A percentile compares a stretch with the other conserved stretches of the same genome.
Conservation (phyloP, 2,888 invertebrate genomes). For the Therioaphis trifolii region DNA sequence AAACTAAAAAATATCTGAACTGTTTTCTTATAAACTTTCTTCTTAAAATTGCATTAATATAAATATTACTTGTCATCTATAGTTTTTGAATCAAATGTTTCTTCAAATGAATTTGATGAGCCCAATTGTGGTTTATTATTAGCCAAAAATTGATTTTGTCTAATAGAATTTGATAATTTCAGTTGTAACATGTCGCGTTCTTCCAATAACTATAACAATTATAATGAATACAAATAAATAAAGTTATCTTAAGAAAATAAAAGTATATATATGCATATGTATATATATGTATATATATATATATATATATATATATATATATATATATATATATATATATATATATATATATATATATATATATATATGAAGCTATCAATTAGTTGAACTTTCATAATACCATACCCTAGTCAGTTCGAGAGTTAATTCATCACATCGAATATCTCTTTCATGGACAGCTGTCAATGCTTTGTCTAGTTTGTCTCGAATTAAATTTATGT, state of each 20-base stretch:
- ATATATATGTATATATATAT: no score
- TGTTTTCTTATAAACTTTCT: no score
- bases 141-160: conserved; percentile 68
- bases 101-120: not conserved
- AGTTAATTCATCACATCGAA: conserved; percentile 87
- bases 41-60: no score
- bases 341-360: no score
- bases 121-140: not conserved
- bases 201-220: conserved; percentile 74
- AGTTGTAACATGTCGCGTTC: conserved; percentile 87
- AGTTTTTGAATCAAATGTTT: conserved; percentile 15
- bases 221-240: no score
- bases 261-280: no score
- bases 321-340: no score
- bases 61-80: conserved; percentile 51
- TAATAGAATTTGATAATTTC: conserved; percentile 82
- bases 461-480: conserved; percentile 85
- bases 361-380: conserved; percentile 26
- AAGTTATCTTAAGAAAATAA: no score
- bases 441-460: conserved; percentile 87
- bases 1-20: no score
- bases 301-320: no score
- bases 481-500: conserved; percentile 61
- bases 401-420: conserved; percentile 79
- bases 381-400: not conserved